phyloP scores from a whole-genome alignment of 1,140 invertebrate species.

The Zaprionus taronus region DNA sequence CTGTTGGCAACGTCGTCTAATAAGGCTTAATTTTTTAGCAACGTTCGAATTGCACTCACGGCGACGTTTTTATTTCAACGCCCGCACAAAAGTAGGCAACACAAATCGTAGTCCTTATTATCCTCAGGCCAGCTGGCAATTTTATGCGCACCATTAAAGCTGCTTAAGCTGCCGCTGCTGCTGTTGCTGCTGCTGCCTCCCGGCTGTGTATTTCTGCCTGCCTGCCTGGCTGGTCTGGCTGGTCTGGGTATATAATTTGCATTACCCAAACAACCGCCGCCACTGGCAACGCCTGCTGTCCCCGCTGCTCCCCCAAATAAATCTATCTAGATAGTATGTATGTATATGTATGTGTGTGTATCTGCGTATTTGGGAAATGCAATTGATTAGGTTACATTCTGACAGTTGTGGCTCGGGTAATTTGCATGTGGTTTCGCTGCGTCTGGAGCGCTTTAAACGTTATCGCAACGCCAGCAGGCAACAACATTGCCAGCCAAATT shows the following conservation, averaged over 20 bases:
- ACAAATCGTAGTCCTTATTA: constrained; percentile 34
- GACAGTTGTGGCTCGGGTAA: constrained; percentile 23
- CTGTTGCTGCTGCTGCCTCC: background rate
- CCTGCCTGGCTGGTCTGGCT: background rate
- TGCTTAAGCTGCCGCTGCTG: constrained; percentile 42
- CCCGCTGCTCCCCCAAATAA: background rate
- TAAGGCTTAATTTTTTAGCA: constrained; percentile 57
- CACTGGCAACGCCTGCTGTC: constrained; percentile 17
- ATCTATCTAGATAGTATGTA: background rate
- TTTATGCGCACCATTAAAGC: constrained; percentile 69
- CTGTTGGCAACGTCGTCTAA: constrained; percentile 37
- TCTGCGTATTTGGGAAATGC: constrained; percentile 25
- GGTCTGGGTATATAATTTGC: constrained; percentile 29
- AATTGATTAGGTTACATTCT: constrained; percentile 43
- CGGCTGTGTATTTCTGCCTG: background rate
- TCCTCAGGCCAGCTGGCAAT: constrained; percentile 45
- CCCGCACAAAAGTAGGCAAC: constrained; percentile 67
- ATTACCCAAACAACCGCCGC: constrained; percentile 34
- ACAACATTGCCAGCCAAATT: constrained; percentile 49
- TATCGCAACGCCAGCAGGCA: constrained; percentile 54
- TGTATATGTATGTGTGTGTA: background rate
- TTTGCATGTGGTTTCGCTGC: constrained; percentile 35
- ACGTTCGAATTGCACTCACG: constrained; percentile 69
- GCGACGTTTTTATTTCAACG: constrained; percentile 59
- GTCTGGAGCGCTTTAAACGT: constrained; percentile 29